phyloP scores from a whole-genome alignment of 2,888 invertebrate genomes.

The Microctonus aethiopoides region DNA sequence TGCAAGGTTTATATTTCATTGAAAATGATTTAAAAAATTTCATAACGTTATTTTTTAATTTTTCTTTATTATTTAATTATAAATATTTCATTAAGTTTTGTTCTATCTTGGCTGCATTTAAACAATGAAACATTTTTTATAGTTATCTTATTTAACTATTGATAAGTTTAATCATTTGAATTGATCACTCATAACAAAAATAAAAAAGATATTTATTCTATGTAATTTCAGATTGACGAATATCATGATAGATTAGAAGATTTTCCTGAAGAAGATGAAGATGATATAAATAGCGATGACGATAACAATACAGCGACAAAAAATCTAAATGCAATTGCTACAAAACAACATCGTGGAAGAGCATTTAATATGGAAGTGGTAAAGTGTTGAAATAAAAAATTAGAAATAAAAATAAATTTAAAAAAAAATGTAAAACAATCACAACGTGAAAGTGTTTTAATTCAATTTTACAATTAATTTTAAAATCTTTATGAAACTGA shows the following conservation, averaged over 20 bases:
- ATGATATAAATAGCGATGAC: slow-evolving; percentile 64
- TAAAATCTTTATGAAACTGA: background rate
- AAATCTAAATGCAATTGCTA: slow-evolving; percentile 61
- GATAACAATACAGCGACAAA: slow-evolving; percentile 59
- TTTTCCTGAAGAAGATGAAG: slow-evolving; percentile 68
- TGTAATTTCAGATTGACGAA: slow-evolving; percentile 64
- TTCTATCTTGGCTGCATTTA: too few species aligned
- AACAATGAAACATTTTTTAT: too few species aligned
- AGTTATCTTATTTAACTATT: too few species aligned
- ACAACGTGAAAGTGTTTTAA: slow-evolving; percentile 7
- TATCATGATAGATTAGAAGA: slow-evolving; percentile 68
- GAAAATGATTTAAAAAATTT: background rate
- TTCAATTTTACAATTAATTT: background rate
- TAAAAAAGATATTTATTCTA: background rate
- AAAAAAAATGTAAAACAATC: slow-evolving; percentile 5
- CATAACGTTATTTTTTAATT: background rate
- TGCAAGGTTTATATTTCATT: background rate
- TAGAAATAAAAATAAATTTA: background rate
- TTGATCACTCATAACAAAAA: too few species aligned
- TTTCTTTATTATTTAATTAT: too few species aligned
- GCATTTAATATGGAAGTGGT: slow-evolving; percentile 72
- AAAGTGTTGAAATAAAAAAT: slow-evolving; percentile 65
- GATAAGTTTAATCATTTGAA: too few species aligned
- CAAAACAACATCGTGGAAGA: slow-evolving; percentile 65
- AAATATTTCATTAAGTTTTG: background rate